These are phyloP conservation scores for Xylocopa sonorina DNA, from an alignment of 1,140 invertebrate species.

Conservation along the genomic window DNA sequence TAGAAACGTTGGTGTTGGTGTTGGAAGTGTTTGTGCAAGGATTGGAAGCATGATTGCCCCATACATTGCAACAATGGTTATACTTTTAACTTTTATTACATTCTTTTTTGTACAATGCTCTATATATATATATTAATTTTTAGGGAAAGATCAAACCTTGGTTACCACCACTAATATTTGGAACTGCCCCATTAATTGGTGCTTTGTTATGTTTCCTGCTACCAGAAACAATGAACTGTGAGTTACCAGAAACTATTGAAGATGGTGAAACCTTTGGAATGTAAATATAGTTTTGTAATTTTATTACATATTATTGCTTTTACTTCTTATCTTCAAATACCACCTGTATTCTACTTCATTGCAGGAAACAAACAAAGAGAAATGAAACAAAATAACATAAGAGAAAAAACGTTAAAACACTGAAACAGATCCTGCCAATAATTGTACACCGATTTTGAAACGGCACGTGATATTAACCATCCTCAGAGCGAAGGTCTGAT, in stretches of 20 bases:
- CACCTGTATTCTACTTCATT: conserved; percentile 24
- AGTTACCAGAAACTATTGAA: conserved; percentile 84
- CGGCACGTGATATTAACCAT: too few relatives aligned
- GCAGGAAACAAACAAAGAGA: conserved; percentile 22
- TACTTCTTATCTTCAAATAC: neutral
- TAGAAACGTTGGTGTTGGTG: conserved; percentile 85
- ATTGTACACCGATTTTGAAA: too few relatives aligned
- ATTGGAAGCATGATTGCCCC: conserved; percentile 87
- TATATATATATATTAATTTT: conserved; percentile 25
- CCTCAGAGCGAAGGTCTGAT: too few relatives aligned
- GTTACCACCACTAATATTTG: conserved; percentile 84
- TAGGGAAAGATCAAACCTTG: conserved; percentile 69
- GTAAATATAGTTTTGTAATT: conserved; percentile 57
- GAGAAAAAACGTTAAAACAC: neutral
- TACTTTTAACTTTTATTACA: conserved; percentile 1
- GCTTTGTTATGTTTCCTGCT: conserved; percentile 82
- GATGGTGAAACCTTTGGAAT: conserved; percentile 84
- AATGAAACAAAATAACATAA: conserved; percentile 11
- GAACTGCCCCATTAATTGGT: conserved; percentile 81
- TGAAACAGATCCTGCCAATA: neutral
- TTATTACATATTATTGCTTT: neutral
- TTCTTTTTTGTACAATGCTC: neutral
- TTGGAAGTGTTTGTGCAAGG: conserved; percentile 84
- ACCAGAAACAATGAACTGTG: conserved; percentile 84
- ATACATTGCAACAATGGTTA: conserved; percentile 83